Percentiles rank a stretch among this genome's conserved stretches.
Conservation (phyloP, 1,140 invertebrate genomes). For the Macrostomum lignano region DNA sequence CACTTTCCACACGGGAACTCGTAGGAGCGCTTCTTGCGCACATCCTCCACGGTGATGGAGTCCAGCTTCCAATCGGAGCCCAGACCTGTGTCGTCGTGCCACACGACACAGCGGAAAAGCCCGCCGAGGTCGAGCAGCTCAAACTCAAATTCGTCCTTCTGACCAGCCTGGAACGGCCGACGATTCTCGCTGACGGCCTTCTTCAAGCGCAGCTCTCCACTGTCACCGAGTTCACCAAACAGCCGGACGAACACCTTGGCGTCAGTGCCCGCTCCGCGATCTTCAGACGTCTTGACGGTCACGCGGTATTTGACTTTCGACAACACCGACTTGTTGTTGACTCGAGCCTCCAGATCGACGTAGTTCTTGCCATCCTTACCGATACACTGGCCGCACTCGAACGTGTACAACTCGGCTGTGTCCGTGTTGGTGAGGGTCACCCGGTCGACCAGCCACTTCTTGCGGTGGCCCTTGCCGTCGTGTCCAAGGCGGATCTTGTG, state of each 20-base stretch:
- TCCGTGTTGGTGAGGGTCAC: constrained; percentile 18
- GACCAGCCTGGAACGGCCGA: constrained; percentile 19
- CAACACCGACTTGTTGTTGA: constrained; percentile 1
- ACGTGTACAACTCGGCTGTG: constrained; percentile 18
- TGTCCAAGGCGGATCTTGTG: constrained; percentile 22
- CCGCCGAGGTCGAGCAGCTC: constrained; percentile 15
- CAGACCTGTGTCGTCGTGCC: constrained; percentile 26
- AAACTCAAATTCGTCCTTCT: constrained; percentile 9
- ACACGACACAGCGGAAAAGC: constrained; percentile 19
- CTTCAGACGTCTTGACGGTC: constrained; percentile 21
- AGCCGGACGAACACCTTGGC: constrained; percentile 22
- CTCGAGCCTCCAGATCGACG: constrained; percentile 12
- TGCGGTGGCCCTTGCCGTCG: constrained; percentile 10
- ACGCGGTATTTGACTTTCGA: constrained; percentile 20
- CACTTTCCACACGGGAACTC: constrained; percentile 21
- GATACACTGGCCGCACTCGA: constrained; percentile 18
- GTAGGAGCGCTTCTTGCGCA: constrained; percentile 12
- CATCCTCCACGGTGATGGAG: constrained; percentile 20
- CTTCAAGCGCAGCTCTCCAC: constrained; percentile 20
- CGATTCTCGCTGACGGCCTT: constrained; percentile 16
- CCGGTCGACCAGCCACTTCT: constrained; percentile 9
- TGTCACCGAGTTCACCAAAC: constrained; percentile 25
- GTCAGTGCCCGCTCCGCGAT: constrained; percentile 18
- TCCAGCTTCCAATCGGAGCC: constrained; percentile 21
- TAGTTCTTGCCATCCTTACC: constrained; percentile 13